These are phyloP conservation scores for Vollenhovia emeryi DNA, from an alignment of 1,140 invertebrate genomes.

Conservation along the genomic window DNA sequence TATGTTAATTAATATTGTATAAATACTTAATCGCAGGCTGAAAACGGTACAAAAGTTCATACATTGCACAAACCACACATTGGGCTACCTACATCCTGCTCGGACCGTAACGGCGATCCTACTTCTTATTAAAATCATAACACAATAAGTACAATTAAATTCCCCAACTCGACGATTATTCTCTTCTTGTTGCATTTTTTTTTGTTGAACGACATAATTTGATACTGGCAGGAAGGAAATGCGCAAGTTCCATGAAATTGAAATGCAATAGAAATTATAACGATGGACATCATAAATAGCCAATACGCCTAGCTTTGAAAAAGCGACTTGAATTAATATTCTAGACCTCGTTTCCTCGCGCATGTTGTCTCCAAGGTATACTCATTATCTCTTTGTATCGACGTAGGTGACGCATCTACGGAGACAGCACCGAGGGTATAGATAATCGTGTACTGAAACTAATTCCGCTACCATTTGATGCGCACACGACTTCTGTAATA, in stretches of 20 bases:
- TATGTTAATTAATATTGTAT: too few relatives aligned
- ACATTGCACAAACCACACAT: too few relatives aligned
- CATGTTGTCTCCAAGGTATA: conserved; percentile 50
- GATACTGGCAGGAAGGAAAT: too few relatives aligned
- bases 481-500: neutral
- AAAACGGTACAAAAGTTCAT: too few relatives aligned
- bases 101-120: too few relatives aligned
- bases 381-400: conserved; percentile 67
- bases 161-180: too few relatives aligned
- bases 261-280: conserved; percentile 4
- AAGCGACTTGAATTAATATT: conserved; percentile 70
- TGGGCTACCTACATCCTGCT: too few relatives aligned
- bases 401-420: conserved; percentile 53
- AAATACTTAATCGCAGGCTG: too few relatives aligned
- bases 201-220: neutral
- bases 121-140: too few relatives aligned
- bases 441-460: conserved; percentile 12
- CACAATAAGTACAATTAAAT: too few relatives aligned
- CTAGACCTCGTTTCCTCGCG: conserved; percentile 34
- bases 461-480: neutral
- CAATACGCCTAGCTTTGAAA: conserved; percentile 25
- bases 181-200: neutral
- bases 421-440: neutral
- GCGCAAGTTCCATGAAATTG: neutral
- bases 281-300: neutral